Evolutionary conservation across 1,140 invertebrate genomes (phyloP).

Genomic region (Aradophagus sp.): DNA sequence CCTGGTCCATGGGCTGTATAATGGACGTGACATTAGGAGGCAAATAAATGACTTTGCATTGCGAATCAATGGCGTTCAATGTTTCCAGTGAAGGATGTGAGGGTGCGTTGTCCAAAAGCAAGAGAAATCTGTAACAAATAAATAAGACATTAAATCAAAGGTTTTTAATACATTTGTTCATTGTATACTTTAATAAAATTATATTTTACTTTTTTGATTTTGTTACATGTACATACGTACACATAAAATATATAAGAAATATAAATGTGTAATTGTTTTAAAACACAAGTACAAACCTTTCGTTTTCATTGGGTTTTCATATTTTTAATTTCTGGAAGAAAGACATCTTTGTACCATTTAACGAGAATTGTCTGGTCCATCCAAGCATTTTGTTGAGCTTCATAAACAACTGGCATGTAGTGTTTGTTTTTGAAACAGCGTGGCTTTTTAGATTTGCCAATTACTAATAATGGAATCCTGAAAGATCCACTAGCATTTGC

Average conservation of each 20-base stretch:
- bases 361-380: constrained; percentile 9
- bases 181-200: no score
- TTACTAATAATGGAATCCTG: constrained; percentile 2
- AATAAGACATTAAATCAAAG: neutral
- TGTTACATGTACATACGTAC: no score
- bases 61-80: neutral
- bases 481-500: constrained; percentile 9
- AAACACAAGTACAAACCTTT: constrained; percentile 13
- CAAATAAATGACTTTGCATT: constrained; percentile 4
- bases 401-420: constrained; percentile 5
- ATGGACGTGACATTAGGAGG: constrained; percentile 16
- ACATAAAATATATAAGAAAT: constrained; percentile 3
- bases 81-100: constrained; percentile 5
- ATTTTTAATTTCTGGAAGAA: constrained; percentile 7
- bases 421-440: constrained; percentile 8
- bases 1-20: constrained; percentile 22
- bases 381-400: constrained; percentile 4
- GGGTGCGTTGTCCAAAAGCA: constrained; percentile 14
- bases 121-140: constrained; percentile 10
- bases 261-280: constrained; percentile 1
- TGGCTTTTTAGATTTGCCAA: constrained; percentile 6
- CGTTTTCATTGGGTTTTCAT: constrained; percentile 8
- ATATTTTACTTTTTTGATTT: no score
- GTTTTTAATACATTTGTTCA: no score
- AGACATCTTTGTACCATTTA: constrained; percentile 6